These are phyloP conservation scores for Nasonia giraulti DNA, from an alignment of 1,140 invertebrate genomes.

Conservation along the genomic window DNA sequence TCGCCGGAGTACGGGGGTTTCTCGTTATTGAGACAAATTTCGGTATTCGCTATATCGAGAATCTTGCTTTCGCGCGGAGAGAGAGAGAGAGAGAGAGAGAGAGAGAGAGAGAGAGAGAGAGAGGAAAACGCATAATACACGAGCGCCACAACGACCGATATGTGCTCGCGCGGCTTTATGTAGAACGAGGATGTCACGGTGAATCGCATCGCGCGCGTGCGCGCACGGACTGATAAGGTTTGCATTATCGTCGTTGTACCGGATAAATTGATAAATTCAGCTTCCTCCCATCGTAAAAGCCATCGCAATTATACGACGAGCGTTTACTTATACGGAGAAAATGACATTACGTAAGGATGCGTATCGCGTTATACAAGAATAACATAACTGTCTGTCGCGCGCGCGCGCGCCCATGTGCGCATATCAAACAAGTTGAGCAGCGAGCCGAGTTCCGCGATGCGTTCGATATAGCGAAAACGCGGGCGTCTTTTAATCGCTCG, in stretches of 20 bases:
- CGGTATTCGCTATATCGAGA: no score
- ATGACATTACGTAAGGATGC: not conserved
- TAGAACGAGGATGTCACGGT: conserved; percentile 2
- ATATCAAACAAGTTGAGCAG: no score
- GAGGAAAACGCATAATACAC: no score
- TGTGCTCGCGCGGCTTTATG: not conserved
- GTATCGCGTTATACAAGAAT: not conserved
- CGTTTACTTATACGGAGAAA: not conserved
- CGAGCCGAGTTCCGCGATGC: no score
- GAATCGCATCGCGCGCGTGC: not conserved
- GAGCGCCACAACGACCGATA: not conserved
- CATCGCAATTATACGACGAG: not conserved
- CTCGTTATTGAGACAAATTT: no score
- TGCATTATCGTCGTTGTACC: not conserved
- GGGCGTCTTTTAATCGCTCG: no score
- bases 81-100: no score
- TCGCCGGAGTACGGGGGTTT: no score
- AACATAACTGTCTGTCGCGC: not conserved
- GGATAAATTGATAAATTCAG: not conserved
- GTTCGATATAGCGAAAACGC: no score
- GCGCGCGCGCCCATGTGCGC: no score
- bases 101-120: no score
- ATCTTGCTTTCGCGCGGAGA: not conserved
- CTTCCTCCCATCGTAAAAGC: not conserved
- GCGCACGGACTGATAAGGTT: not conserved